Percentiles rank a stretch among this genome's conserved stretches.
Conservation (phyloP, 2,113 vertebrate genomes). For the Myrmecophaga tridactyla region DNA sequence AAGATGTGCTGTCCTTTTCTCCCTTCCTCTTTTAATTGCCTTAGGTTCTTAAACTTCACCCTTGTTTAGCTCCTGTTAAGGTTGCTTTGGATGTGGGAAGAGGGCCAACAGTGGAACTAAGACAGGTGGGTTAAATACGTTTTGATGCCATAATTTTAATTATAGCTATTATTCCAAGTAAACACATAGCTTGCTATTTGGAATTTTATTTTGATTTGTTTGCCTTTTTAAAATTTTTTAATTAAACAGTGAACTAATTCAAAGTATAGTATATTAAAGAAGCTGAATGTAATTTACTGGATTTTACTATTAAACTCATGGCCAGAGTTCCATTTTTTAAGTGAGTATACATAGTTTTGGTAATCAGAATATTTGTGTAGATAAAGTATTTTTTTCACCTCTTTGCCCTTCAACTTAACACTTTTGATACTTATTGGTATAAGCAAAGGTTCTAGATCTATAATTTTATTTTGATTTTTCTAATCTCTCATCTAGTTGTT, state of each 20-base stretch:
- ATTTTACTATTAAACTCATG: neutral
- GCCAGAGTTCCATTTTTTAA: neutral
- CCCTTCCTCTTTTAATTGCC: constrained; percentile 6
- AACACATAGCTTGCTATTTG: neutral
- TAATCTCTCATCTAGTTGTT: neutral
- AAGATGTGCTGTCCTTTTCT: neutral
- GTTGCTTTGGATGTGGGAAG: constrained; percentile 91
- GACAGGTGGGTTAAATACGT: constrained; percentile 86
- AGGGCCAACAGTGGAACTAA: constrained; percentile 89
- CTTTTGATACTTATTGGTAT: neutral
- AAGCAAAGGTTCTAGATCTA: neutral
- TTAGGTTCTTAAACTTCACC: constrained; percentile 96
- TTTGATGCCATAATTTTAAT: constrained; percentile 23
- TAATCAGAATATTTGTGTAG: neutral
- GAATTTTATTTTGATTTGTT: constrained; percentile 36
- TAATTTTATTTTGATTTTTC: constrained; percentile 21
- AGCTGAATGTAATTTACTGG: neutral
- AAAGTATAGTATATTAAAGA: neutral
- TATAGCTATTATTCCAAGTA: neutral
- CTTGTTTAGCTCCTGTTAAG: constrained; percentile 92
- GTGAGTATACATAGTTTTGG: neutral
- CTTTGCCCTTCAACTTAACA: constrained; percentile 3
- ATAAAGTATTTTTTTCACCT: neutral
- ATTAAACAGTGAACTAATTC: neutral
- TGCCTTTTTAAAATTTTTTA: neutral